phyloP scores from a whole-genome alignment of 1,140 invertebrate species.

The Medauroidea extradentata region DNA sequence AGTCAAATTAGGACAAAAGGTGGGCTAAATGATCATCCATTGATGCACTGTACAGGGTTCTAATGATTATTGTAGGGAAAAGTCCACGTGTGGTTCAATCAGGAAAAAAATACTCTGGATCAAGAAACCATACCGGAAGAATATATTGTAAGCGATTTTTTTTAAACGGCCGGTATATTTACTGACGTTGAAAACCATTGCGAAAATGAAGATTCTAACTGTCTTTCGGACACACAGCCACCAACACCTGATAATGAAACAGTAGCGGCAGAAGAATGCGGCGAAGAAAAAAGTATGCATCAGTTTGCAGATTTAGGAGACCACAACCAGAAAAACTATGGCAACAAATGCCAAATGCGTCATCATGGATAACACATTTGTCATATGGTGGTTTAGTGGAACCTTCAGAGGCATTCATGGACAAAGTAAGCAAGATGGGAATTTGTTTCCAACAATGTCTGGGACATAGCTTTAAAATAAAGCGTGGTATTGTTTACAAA shows the following conservation, averaged over 20 bases:
- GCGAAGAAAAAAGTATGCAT: too few species aligned
- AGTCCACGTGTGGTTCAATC: conserved; percentile 20
- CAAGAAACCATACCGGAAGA: neutral
- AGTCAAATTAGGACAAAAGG: conserved; percentile 4
- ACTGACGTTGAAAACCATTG: neutral
- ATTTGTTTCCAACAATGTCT: too few species aligned
- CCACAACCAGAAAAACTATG: too few species aligned
- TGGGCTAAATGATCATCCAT: conserved; percentile 9
- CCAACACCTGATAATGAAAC: neutral
- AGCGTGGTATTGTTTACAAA: too few species aligned
- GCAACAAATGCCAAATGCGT: too few species aligned
- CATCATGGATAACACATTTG: too few species aligned
- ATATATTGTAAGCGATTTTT: conserved; percentile 6
- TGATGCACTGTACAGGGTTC: conserved; percentile 8
- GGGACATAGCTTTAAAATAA: too few species aligned
- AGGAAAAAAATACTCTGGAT: conserved; percentile 8
- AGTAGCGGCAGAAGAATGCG: too few species aligned
- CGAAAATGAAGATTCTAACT: conserved; percentile 4
- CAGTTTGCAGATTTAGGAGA: too few species aligned
- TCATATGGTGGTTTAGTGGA: too few species aligned
- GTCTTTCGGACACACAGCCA: neutral
- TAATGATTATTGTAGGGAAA: conserved; percentile 19
- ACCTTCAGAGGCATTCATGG: too few species aligned
- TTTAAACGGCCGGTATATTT: conserved; percentile 1
- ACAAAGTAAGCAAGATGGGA: too few species aligned